Conservation (phyloP, 1,140 invertebrate genomes). For the Halesus radiatus region DNA sequence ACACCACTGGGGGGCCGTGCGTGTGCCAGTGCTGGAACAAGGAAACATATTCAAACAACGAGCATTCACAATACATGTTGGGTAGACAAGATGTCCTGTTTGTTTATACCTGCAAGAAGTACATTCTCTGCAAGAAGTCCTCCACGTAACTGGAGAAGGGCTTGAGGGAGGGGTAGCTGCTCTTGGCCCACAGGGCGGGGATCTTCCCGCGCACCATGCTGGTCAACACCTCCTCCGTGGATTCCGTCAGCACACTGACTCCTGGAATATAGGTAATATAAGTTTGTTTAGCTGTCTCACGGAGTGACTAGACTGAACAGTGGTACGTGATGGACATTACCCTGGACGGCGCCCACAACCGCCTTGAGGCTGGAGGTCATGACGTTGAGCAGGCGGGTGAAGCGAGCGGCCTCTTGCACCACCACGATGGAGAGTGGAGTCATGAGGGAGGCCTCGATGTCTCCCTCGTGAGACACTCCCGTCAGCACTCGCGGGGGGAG, state of each 20-base stretch:
- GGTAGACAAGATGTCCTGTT: no score
- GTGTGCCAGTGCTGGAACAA: conserved; percentile 83
- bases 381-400: conserved; percentile 83
- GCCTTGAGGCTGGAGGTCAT: conserved; percentile 84
- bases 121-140: conserved; percentile 87
- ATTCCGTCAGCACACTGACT: conserved; percentile 81
- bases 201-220: conserved; percentile 89
- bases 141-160: conserved; percentile 91
- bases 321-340: conserved; percentile 63
- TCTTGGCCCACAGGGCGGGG: conserved; percentile 85
- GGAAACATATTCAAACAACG: conserved; percentile 50
- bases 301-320: no score
- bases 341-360: conserved; percentile 92
- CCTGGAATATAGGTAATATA: conserved; percentile 57
- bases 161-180: conserved; percentile 94
- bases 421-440: conserved; percentile 90
- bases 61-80: not conserved
- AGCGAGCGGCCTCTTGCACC: conserved; percentile 93
- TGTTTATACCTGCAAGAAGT: conserved; percentile 80
- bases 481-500: conserved; percentile 82
- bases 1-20: conserved; percentile 83
- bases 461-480: conserved; percentile 76
- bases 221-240: conserved; percentile 88
- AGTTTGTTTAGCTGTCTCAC: not conserved
- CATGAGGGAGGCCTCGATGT: conserved; percentile 86